Evolutionary conservation across 2,888 invertebrate species (phyloP), one percentile per base, ranked within the genome.

Genomic region (Eupeodes luniger): DNA sequence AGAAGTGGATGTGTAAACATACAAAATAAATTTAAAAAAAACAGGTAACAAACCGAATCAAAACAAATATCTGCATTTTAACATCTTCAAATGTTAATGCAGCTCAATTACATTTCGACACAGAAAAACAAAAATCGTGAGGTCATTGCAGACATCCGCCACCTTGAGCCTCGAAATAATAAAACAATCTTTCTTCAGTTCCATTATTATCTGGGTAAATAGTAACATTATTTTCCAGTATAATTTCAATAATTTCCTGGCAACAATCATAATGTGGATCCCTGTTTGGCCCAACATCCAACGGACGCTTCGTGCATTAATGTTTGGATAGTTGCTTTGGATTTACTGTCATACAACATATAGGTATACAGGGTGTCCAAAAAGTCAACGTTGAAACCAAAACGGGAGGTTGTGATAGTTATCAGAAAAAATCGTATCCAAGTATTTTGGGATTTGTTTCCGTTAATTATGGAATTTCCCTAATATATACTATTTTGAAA

Each of bases 171-270:
- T 53, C 3, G 11, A 62, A 11, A 44, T 11, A 51, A 27, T 14
- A 27, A 14, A 19, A 34, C 2, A 27, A 67, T 36, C 47, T 55
- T n/a, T 34, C 64, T 47, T 27, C 27, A 44, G 47, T 78, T 82
- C 64, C 44, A 40, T 47, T 59, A 16, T 27, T 79, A 59, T 51
- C 16, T 74, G 27, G 62, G 61, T n/a, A 64, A 76, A 76, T 62
- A 80, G 75, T 70, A 69, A 64, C 80, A 84, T 84, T 69, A 84
- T 84, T 75, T 79, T 84, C 80, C 64, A 75, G 84, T 69, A 85
- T 27, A 27, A 85, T 85, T 85, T 80, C 64, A 75, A 80, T 80
- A 75, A 85, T 84, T 75, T 74, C 55, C 55, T 70, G 53, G 66
- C 78, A 59, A 61, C 62, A 7, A 55, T 19, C 1, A 11, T 62